Conservation (phyloP, 2,113 vertebrate species). For the Rhinoderma darwinii region DNA sequence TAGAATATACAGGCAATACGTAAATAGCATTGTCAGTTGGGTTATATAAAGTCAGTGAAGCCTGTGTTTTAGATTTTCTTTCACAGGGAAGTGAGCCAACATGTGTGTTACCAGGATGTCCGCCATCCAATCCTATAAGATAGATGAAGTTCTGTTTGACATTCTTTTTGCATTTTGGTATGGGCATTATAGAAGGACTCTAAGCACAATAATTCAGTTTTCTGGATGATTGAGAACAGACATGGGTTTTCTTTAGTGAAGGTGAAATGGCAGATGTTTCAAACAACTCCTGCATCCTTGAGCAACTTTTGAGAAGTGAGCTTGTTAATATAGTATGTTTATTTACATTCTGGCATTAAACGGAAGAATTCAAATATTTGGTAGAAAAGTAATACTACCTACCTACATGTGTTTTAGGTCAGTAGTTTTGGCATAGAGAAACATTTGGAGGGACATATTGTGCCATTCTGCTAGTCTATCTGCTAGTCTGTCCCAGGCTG, state of each 20-base stretch:
- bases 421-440: not conserved
- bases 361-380: not conserved
- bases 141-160: slow-evolving; percentile 32
- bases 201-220: slow-evolving; percentile 25
- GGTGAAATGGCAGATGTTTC: slow-evolving; percentile 40
- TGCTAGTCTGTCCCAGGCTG: not conserved
- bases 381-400: not conserved
- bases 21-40: no score
- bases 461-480: not conserved
- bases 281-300: slow-evolving; percentile 8
- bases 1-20: no score
- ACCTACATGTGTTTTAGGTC: not conserved
- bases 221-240: slow-evolving; percentile 47
- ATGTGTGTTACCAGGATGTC: slow-evolving; percentile 21
- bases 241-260: slow-evolving; percentile 27
- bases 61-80: not conserved
- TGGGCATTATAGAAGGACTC: slow-evolving; percentile 4
- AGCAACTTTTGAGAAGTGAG: not conserved
- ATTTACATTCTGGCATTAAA: not conserved
- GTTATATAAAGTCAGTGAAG: not conserved
- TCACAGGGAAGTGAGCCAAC: slow-evolving; percentile 7
- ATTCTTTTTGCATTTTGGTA: slow-evolving; percentile 30
- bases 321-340: not conserved
- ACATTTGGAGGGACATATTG: not conserved
- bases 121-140: slow-evolving; percentile 23